Conservation (phyloP, 64 coral and sea anemone genomes). For the Montipora foliosa region DNA sequence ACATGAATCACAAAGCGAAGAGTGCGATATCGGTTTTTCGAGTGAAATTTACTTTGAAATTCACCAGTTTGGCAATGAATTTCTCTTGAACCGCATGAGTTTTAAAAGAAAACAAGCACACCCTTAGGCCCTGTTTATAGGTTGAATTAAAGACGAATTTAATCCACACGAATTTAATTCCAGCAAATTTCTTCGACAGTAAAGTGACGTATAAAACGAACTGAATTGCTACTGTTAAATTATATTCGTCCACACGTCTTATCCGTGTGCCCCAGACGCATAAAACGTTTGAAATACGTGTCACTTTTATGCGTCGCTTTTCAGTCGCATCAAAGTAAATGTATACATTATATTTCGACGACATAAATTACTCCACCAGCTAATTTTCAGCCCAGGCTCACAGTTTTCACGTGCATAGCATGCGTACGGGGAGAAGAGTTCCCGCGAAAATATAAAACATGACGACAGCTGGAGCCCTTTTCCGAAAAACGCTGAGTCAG, state of each 20-base stretch:
- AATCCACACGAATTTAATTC: constrained; percentile 44
- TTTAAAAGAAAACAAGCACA: too few relatives aligned
- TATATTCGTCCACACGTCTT: not conserved
- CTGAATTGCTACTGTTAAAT: constrained; percentile 30
- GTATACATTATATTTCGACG: too few relatives aligned
- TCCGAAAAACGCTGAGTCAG: not conserved
- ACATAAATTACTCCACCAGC: not conserved
- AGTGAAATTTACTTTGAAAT: too few relatives aligned
- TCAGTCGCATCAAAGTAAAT: not conserved
- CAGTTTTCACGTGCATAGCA: constrained; percentile 3
- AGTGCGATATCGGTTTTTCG: too few relatives aligned
- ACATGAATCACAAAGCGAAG: too few relatives aligned
- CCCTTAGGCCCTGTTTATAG: not conserved
- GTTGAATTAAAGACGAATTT: constrained; percentile 28
- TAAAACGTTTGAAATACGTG: constrained; percentile 44
- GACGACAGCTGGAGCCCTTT: not conserved
- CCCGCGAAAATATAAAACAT: constrained; percentile 62
- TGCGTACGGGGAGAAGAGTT: constrained; percentile 53
- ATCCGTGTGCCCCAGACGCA: constrained; percentile 17
- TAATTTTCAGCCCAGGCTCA: not conserved
- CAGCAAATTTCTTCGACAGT: constrained; percentile 41
- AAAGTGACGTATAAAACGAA: constrained; percentile 45
- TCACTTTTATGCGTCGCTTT: constrained; percentile 14
- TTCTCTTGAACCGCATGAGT: too few relatives aligned
- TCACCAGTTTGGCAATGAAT: too few relatives aligned